These are phyloP conservation scores for Lithophane socia DNA, from an alignment of 2,888 invertebrate species.

Conservation along the genomic window DNA sequence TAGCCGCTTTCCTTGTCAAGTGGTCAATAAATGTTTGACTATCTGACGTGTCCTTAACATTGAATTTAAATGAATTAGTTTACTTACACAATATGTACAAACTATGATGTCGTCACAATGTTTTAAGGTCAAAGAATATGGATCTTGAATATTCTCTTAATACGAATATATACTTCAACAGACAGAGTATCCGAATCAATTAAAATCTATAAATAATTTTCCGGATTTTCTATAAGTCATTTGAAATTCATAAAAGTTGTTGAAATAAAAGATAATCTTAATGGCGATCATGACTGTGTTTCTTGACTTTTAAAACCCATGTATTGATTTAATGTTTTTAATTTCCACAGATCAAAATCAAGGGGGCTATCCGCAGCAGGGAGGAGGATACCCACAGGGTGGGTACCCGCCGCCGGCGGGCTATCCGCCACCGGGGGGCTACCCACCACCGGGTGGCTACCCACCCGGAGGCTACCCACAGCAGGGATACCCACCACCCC, in stretches of 20 bases:
- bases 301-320: background rate
- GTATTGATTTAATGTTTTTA: slow-evolving; percentile 20
- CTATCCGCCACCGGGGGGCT: slow-evolving; percentile 79
- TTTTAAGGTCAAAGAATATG: slow-evolving; percentile 7
- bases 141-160: slow-evolving; percentile 20
- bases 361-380: slow-evolving; percentile 80
- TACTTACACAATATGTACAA: slow-evolving; percentile 12
- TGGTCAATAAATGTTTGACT: background rate
- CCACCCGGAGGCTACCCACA: slow-evolving; percentile 78
- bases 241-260: background rate
- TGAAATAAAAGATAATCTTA: slow-evolving; percentile 2
- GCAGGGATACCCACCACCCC: slow-evolving; percentile 81
- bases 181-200: background rate
- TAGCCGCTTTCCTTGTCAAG: background rate
- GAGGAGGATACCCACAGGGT: slow-evolving; percentile 79
- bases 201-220: slow-evolving; percentile 13
- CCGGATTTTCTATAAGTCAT: background rate
- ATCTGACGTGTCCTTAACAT: slow-evolving; percentile 18
- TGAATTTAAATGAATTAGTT: slow-evolving; percentile 17
- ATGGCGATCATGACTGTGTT: slow-evolving; percentile 25
- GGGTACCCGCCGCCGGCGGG: slow-evolving; percentile 79
- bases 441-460: slow-evolving; percentile 76
- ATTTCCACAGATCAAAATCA: slow-evolving; percentile 79
- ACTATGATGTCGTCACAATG: background rate
- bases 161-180: slow-evolving; percentile 1